Percentiles rank a stretch among this genome's conserved stretches.
These are phyloP conservation scores for Lymantria dispar DNA, from an alignment of 2,888 invertebrate species.

Conservation along the genomic window DNA sequence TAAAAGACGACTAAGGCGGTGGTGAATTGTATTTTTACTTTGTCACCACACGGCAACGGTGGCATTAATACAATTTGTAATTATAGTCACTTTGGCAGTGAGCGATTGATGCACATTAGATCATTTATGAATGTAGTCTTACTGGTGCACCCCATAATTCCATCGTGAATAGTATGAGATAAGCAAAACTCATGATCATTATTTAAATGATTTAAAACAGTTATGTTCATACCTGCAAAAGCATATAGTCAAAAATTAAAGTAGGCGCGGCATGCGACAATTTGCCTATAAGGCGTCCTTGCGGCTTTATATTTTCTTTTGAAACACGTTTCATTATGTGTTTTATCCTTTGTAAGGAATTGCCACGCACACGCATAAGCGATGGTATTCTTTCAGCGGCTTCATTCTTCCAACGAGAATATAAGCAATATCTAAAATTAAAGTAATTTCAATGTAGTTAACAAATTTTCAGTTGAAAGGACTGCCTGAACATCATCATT, in stretches of 20 bases:
- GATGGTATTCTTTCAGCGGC: slow-evolving; percentile 88
- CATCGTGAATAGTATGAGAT: no score
- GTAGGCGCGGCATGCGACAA: slow-evolving; percentile 97
- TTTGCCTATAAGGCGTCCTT: slow-evolving; percentile 97
- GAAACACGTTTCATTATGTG: slow-evolving; percentile 98
- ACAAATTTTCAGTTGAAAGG: no score
- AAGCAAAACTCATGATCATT: background rate
- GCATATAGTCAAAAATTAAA: slow-evolving; percentile 97
- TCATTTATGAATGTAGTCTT: no score
- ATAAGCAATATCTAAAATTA: slow-evolving; percentile 88
- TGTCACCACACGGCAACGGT: no score
- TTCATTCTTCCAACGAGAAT: slow-evolving; percentile 98
- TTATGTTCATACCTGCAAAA: slow-evolving; percentile 59
- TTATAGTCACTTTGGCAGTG: no score
- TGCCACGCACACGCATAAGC: slow-evolving; percentile 91
- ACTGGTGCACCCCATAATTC: no score
- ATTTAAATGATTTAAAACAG: background rate
- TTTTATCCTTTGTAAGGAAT: slow-evolving; percentile 95
- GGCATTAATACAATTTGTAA: no score
- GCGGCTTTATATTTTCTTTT: slow-evolving; percentile 98
- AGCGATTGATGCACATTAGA: no score
- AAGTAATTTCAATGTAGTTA: background rate
- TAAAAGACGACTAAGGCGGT: no score
- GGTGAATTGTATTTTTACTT: no score
- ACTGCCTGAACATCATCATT: no score